These are phyloP conservation scores for Hoplostethus mediterraneus DNA, from an alignment of 2,797 vertebrate species.

Conservation along the genomic window DNA sequence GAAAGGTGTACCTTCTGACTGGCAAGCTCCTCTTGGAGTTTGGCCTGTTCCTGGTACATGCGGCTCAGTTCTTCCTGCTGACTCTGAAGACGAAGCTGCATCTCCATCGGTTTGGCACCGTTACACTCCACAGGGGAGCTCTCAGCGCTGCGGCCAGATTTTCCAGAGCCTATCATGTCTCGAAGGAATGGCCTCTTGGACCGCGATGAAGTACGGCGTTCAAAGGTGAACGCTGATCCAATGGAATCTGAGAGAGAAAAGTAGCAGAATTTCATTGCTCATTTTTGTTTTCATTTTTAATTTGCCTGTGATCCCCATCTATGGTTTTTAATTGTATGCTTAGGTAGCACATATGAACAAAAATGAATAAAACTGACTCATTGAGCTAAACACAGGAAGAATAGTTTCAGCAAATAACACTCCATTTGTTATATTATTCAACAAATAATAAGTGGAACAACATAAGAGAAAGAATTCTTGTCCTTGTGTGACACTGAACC, in stretches of 20 bases:
- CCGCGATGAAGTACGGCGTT: conserved; percentile 87
- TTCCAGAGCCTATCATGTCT: conserved; percentile 85
- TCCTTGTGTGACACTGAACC: background rate
- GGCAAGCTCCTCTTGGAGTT: conserved; percentile 88
- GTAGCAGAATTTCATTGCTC: conserved; percentile 5
- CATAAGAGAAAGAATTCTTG: background rate
- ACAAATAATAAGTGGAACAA: background rate
- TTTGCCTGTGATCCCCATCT: background rate
- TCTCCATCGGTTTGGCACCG: conserved; percentile 81
- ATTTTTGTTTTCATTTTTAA: background rate
- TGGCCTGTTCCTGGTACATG: conserved; percentile 85
- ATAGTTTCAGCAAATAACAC: background rate
- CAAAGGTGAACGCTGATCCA: conserved; percentile 90
- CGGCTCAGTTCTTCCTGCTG: conserved; percentile 90
- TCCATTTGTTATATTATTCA: conserved; percentile 1
- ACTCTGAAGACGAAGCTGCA: conserved; percentile 87
- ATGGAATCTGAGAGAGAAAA: conserved; percentile 77
- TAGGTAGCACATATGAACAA: background rate
- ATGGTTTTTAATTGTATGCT: background rate
- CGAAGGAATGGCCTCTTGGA: conserved; percentile 84
- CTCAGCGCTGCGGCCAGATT: conserved; percentile 76
- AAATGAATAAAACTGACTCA: background rate
- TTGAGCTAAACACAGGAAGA: background rate
- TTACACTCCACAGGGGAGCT: conserved; percentile 82
- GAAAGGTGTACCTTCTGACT: conserved; percentile 90